Base-by-base conservation (phyloP, 2,113 vertebrate species). In the Vidua macroura region DNA sequence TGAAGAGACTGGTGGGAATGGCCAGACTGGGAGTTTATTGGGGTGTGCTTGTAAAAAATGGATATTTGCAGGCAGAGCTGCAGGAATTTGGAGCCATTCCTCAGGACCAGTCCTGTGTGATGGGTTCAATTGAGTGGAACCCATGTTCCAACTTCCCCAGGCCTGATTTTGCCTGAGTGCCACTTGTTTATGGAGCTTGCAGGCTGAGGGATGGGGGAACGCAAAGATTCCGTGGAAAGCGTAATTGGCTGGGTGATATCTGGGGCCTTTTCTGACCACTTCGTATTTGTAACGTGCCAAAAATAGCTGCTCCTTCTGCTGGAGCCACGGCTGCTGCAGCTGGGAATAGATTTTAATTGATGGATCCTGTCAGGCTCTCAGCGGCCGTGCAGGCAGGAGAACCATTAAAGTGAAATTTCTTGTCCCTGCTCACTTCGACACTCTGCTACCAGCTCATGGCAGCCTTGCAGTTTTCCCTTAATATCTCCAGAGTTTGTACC, bases 281-380 rank as follows among this genome's bases (percentile, higher is more conserved):
- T 94, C 64, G 4, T 68, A 88, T 79, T 83, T 92, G 78, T 80
- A 73, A 87, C 41, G 39, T 77, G 75, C 63, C 90, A 78, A 64
- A 93, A 97, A 96, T 96, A 96, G 69, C 93, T 41, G 68, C 15
- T 41, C 59, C 55, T 84, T 49, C 82, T 93, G 94, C 94, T 53
- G 68, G 67, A 83, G 53, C 91, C 93, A 9, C 63, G 43, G 30
- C 85, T 53, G 27, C 64, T 83, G 79, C 77, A 44, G 91, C 95
- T 95, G 92, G 94, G 96, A 96, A 96, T 92, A 93, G 96, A 82
- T 94, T 94, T 95, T 96, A 97, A 97, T 93, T 95, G 96, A 97
- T 97, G 87, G 93, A 48, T 58, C 31, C 87, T 96, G 96, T 94
- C 96, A 95, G 43, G 74, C 80, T 87, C 93, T 86, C 94, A 64